Evolutionary conservation across 2,113 vertebrate species (phyloP).

Genomic region (Oncorhynchus nerka): DNA sequence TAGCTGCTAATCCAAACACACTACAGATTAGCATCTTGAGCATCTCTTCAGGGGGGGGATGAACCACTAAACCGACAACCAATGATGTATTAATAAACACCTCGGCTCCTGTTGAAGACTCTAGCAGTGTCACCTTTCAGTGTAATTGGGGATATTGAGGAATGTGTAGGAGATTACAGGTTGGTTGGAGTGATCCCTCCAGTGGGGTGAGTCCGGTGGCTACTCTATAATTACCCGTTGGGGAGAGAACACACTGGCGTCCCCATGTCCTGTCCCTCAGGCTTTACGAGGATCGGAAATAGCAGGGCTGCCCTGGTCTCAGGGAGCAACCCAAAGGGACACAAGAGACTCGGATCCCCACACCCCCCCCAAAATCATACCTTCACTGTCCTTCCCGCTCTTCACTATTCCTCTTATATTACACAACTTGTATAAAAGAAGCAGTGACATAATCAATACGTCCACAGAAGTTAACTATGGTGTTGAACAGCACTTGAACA

Average conservation of each 20-base stretch:
- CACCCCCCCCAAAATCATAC: neutral
- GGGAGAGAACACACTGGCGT: constrained; percentile 71
- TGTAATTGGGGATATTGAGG: constrained; percentile 22
- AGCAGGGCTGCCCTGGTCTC: constrained; percentile 43
- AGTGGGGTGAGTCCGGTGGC: constrained; percentile 40
- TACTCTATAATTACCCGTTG: constrained; percentile 71
- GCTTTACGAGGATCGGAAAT: constrained; percentile 73
- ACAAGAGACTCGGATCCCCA: constrained; percentile 27
- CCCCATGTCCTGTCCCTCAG: constrained; percentile 68
- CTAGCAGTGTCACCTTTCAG: constrained; percentile 10
- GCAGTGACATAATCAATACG: neutral
- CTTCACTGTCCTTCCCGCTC: neutral
- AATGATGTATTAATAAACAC: neutral
- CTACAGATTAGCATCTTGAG: constrained; percentile 38
- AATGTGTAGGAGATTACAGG: constrained; percentile 37
- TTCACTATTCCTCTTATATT: neutral
- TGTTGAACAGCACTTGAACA: neutral
- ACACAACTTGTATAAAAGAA: neutral
- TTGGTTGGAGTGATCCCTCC: constrained; percentile 39
- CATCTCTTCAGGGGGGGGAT: constrained; percentile 16
- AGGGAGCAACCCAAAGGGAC: constrained; percentile 39
- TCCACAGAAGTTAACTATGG: neutral
- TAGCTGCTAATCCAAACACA: constrained; percentile 47
- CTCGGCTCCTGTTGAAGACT: neutral
- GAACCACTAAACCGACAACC: neutral